A percentile compares a stretch with the other conserved stretches of the same genome.
Conservation (phyloP, 1,140 invertebrate species). For the Dufourea novaeangliae region DNA sequence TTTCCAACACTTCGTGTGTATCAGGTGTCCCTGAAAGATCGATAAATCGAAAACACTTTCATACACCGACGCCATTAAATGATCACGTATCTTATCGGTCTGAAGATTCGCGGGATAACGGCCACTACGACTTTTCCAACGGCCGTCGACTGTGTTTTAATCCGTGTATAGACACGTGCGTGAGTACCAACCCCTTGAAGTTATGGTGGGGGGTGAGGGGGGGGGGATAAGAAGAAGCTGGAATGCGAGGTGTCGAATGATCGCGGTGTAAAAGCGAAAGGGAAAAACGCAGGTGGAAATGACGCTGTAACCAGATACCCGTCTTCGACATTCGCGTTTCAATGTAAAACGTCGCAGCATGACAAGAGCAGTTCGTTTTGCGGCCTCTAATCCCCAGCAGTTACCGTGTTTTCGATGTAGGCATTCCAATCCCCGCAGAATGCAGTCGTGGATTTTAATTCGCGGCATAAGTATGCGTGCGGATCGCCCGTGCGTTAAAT, state of each 20-base stretch:
- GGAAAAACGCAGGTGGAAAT: background rate
- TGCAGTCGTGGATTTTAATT: constrained; percentile 28
- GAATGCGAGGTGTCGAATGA: constrained; percentile 24
- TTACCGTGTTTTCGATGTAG: constrained; percentile 10
- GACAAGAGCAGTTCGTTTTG: constrained; percentile 30
- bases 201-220: too few species aligned
- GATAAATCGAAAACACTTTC: too few species aligned
- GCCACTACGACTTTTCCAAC: background rate
- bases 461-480: constrained; percentile 1
- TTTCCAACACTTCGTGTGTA: too few species aligned
- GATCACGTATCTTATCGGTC: background rate
- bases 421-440: constrained; percentile 20
- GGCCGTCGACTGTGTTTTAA: background rate
- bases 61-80: background rate
- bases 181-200: too few species aligned
- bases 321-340: constrained; percentile 23
- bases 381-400: constrained; percentile 18
- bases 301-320: constrained; percentile 14
- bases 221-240: background rate
- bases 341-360: constrained; percentile 11
- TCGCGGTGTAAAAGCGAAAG: constrained; percentile 16
- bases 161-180: background rate
- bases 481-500: constrained; percentile 30
- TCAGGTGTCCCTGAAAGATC: background rate
- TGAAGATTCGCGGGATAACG: background rate